Evolutionary conservation across 2,113 vertebrate genomes (phyloP).

Genomic region (Ceyx cyanopectus): DNA sequence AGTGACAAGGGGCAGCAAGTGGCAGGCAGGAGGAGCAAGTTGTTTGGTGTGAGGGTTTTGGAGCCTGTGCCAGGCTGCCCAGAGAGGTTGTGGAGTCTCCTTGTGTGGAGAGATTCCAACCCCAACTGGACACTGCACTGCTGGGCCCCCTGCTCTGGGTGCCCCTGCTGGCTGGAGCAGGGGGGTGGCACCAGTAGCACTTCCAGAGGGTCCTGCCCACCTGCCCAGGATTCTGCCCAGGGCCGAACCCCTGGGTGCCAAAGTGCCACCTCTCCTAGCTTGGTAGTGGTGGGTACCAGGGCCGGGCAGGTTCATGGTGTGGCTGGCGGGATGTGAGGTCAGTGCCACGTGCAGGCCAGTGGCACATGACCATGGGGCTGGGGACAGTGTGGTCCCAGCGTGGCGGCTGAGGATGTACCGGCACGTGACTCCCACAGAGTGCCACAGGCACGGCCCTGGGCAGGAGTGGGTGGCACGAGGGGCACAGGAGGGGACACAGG

Average conservation of each 20-base stretch:
- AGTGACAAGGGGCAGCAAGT: too few species aligned
- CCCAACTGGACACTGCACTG: too few species aligned
- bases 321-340: neutral
- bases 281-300: neutral
- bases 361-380: rapidly evolving
- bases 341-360: rapidly evolving
- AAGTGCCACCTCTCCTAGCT: neutral
- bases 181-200: too few species aligned
- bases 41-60: too few species aligned
- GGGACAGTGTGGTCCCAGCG: rapidly evolving
- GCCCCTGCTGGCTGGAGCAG: neutral
- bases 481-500: neutral
- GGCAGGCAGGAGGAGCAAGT: too few species aligned
- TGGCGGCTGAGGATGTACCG: rapidly evolving
- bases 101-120: too few species aligned
- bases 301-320: neutral
- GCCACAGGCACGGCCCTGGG: rapidly evolving
- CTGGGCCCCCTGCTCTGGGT: too few species aligned
- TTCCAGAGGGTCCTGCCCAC: neutral
- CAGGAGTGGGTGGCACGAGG: rapidly evolving
- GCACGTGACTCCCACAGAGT: rapidly evolving
- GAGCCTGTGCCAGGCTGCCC: too few species aligned
- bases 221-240: rapidly evolving
- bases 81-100: too few species aligned
- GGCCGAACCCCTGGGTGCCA: neutral